Evolutionary conservation across 2,113 vertebrate genomes (phyloP).

Genomic region (Casuarius casuarius): DNA sequence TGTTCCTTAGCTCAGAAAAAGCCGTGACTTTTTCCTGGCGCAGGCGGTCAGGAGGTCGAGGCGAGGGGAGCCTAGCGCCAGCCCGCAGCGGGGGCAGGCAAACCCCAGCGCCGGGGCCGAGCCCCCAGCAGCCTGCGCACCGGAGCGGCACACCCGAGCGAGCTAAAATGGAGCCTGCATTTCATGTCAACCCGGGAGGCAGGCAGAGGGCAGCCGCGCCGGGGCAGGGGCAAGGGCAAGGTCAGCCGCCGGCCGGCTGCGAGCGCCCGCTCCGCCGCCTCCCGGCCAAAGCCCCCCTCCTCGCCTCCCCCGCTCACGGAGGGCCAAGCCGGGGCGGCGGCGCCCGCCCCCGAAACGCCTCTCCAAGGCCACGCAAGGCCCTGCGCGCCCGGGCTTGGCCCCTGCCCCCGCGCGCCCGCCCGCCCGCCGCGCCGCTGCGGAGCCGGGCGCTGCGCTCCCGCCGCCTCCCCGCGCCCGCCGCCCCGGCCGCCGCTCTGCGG

Average conservation of each 20-base stretch:
- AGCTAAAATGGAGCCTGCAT: conserved; percentile 83
- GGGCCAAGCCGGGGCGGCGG: conserved; percentile 6
- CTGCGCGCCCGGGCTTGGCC: neutral
- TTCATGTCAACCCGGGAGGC: conserved; percentile 71
- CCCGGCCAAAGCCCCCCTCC: neutral
- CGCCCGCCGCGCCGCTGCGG: too few relatives aligned
- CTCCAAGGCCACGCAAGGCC: neutral
- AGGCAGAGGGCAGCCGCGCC: conserved; percentile 69
- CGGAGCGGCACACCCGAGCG: conserved; percentile 58
- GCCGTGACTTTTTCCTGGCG: conserved; percentile 33
- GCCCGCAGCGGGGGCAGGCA: neutral
- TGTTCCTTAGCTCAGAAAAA: conserved; percentile 42
- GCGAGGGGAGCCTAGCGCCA: conserved; percentile 46
- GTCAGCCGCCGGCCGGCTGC: conserved; percentile 76
- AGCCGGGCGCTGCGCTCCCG: neutral
- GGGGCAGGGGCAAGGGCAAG: conserved; percentile 84
- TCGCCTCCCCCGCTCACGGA: neutral
- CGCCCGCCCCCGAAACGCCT: neutral
- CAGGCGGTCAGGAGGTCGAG: conserved; percentile 32
- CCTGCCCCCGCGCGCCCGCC: neutral
- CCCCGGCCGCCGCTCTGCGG: neutral
- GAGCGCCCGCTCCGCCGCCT: conserved; percentile 43
- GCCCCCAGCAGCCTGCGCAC: neutral
- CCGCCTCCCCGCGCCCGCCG: neutral
- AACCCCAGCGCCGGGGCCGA: neutral